Percentiles rank a stretch among this genome's conserved stretches.
Evolutionary conservation across 2,113 vertebrate genomes (phyloP).

Genomic region (Empidonax traillii): DNA sequence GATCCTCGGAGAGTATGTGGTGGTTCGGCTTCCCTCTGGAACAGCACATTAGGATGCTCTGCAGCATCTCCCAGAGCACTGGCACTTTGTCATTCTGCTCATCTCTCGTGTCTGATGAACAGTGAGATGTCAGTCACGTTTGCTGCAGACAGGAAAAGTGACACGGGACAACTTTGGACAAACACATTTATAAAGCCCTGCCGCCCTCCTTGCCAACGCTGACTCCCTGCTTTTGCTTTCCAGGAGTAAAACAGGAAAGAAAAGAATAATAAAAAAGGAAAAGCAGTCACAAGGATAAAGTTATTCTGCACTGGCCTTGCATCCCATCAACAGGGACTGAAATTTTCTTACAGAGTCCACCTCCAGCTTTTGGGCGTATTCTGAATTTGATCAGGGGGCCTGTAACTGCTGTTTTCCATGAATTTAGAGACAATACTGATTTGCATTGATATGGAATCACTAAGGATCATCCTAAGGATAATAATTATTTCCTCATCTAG

Average conservation of each 20-base stretch:
- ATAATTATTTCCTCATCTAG: not conserved
- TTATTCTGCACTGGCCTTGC: not conserved
- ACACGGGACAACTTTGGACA: not conserved
- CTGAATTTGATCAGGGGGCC: not conserved
- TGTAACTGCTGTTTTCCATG: not conserved
- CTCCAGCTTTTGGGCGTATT: not conserved
- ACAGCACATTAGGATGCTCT: not conserved
- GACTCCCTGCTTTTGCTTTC: not conserved
- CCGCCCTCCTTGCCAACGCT: not conserved
- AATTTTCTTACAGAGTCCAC: not conserved
- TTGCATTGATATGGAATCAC: not conserved
- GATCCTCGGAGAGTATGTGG: not conserved
- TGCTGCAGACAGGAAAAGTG: not conserved
- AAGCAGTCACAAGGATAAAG: not conserved
- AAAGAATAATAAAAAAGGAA: not conserved
- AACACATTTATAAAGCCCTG: not conserved
- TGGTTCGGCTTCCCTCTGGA: not conserved
- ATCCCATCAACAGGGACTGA: not conserved
- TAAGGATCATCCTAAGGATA: not conserved
- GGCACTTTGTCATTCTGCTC: not conserved
- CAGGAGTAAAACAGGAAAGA: not conserved
- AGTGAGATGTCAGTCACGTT: not conserved
- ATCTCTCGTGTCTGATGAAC: not conserved
- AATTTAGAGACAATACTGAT: not conserved
- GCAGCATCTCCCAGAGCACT: not conserved